phyloP scores from a whole-genome alignment of 2,113 vertebrate species.

The Pterophyllum scalare region DNA sequence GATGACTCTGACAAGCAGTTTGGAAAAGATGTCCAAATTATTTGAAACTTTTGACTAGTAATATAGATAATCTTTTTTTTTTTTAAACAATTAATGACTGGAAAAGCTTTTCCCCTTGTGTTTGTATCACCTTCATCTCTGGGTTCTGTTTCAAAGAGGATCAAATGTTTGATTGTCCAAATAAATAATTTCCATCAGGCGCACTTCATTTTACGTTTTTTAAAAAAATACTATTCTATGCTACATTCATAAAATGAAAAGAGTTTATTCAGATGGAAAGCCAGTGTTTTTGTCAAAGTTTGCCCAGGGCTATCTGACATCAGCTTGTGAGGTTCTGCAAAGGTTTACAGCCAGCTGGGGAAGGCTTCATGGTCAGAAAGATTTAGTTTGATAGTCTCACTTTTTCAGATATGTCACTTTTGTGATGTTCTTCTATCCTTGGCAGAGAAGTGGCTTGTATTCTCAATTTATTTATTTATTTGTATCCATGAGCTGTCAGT shows the following conservation, averaged over 20 bases:
- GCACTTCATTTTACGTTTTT: neutral
- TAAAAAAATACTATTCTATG: neutral
- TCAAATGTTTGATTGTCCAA: neutral
- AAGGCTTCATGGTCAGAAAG: conserved; percentile 12
- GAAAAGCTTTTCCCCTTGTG: neutral
- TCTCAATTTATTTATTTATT: neutral
- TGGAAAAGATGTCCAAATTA: neutral
- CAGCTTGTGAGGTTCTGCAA: neutral
- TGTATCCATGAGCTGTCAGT: neutral
- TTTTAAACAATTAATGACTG: neutral
- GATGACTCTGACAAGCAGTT: neutral
- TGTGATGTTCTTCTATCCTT: neutral
- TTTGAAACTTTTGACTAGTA: neutral
- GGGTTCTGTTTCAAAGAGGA: neutral
- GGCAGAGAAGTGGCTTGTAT: neutral
- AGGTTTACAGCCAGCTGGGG: neutral
- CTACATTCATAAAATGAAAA: neutral
- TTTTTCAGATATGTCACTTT: neutral
- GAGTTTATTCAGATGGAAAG: neutral
- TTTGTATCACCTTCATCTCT: neutral
- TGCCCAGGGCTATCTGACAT: neutral
- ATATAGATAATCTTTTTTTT: too few relatives aligned
- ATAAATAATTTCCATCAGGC: neutral
- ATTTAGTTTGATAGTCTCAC: neutral
- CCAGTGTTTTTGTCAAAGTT: neutral